Evolutionary conservation across 53 echinoderm and acorn worm genomes (phyloP), one percentile per base, ranked within the genome.

Genomic region (Stichopus horrens): DNA sequence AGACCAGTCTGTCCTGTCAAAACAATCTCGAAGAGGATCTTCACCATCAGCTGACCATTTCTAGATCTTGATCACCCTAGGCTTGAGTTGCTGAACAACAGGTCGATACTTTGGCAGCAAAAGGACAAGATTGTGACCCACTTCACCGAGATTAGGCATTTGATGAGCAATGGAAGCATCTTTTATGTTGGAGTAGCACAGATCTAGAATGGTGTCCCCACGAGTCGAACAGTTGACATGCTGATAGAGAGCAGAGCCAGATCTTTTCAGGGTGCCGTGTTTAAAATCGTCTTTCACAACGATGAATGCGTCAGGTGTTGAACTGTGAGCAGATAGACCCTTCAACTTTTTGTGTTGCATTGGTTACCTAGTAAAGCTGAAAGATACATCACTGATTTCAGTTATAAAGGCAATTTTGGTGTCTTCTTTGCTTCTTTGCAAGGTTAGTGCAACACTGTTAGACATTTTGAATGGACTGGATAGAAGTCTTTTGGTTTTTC

Each of bases 171-270:
- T 37, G 55, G 23, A 86, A 71, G 86, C 86, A 5, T 86, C 86
- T 37, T 71, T 86, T 9, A 71, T 54, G n/a, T 86, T 73, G 11
- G 86, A 86, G 4, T 86, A 67, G 73, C 86, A 86, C 11, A 4
- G 54, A 37, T 86, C 86, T 52, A 86, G 86, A 73, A 18, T 86
- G 4, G 74, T 53, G 22, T 23, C 73, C 52, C 86, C 74, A 86
- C 74, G 86, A 86, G 86, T 86, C 73, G 86, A 16, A 6, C 86
- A 86, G 16, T 68, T 1, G 16, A 86, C 86, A 53, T 86, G 86
- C 73, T 86, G 86, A 18, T 73, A 86, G 86, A 73, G 73, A 86
- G 6, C 3, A n/a, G n/a, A n/a, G n/a, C n/a, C n/a, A n/a, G n/a
- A n/a, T n/a, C n/a, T n/a, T n/a, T n/a, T n/a, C n/a, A 73, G 73